A percentile compares a stretch with the other conserved stretches of the same genome.
phyloP scores from a whole-genome alignment of 2,797 vertebrate species.

The Nannoperca australis region DNA sequence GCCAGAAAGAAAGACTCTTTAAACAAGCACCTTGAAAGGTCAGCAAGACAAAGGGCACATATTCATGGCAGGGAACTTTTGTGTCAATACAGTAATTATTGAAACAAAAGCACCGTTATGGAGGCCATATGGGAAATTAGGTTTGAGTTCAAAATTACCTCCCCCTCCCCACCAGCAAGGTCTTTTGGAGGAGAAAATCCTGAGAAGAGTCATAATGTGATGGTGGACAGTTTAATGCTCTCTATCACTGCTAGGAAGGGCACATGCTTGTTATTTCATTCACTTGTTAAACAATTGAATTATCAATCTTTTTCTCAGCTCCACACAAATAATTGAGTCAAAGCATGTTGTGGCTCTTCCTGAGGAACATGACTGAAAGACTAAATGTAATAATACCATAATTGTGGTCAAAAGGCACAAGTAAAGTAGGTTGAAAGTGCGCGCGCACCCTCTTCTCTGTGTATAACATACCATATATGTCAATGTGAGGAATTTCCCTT shows the following conservation, averaged over 20 bases:
- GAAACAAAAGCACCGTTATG: conserved; percentile 57
- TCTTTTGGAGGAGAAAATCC: conserved; percentile 23
- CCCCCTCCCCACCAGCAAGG: conserved; percentile 10
- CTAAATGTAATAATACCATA: conserved; percentile 25
- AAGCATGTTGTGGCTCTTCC: conserved; percentile 24
- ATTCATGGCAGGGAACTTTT: conserved; percentile 46
- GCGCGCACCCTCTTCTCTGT: neutral
- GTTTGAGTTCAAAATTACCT: conserved; percentile 35
- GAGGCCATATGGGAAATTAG: conserved; percentile 55
- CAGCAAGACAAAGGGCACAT: conserved; percentile 38
- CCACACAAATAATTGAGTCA: conserved; percentile 56
- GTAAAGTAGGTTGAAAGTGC: neutral
- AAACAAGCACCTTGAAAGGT: conserved; percentile 35
- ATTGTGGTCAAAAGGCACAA: conserved; percentile 19
- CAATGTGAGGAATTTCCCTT: conserved; percentile 43
- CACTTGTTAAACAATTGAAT: conserved; percentile 45
- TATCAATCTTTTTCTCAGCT: conserved; percentile 44
- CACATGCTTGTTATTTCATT: conserved; percentile 36
- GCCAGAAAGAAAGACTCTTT: conserved; percentile 10
- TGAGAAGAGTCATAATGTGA: conserved; percentile 29
- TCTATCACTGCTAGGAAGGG: conserved; percentile 41
- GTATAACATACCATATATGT: neutral
- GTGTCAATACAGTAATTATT: conserved; percentile 65
- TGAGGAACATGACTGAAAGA: conserved; percentile 26
- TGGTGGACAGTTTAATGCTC: conserved; percentile 40